These are phyloP conservation scores for Lonchura striata DNA, from an alignment of 2,113 vertebrate genomes.

Conservation along the genomic window DNA sequence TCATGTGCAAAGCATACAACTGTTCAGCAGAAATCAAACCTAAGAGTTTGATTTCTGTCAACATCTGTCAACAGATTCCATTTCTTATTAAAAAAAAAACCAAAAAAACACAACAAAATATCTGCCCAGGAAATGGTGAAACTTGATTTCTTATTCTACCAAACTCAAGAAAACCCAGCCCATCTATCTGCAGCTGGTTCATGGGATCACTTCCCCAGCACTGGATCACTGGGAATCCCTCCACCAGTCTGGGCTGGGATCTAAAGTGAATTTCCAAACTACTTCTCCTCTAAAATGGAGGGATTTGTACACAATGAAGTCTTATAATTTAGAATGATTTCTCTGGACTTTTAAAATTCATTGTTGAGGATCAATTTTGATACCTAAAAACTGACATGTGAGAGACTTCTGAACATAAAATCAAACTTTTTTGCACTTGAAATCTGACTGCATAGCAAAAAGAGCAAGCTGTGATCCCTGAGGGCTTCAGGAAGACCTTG, in stretches of 20 bases:
- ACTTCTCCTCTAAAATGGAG: not conserved
- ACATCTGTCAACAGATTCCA: not conserved
- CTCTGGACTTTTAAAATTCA: not conserved
- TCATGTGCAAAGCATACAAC: no score
- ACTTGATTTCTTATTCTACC: not conserved
- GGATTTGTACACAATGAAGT: not conserved
- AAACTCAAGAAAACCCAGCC: not conserved
- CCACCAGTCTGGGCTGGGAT: not conserved
- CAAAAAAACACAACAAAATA: no score
- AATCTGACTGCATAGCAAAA: not conserved
- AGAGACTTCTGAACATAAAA: not conserved
- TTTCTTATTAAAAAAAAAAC: not conserved
- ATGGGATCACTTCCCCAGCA: rapidly evolving
- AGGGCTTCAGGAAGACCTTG: not conserved
- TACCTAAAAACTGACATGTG: not conserved
- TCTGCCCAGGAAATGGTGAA: not conserved
- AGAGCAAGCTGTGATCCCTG: not conserved
- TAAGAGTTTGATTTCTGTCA: not conserved
- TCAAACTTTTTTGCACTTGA: not conserved
- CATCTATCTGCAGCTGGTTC: not conserved
- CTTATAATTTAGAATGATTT: not conserved
- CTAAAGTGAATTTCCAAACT: no score
- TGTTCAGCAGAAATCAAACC: not conserved
- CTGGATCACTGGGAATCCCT: not conserved
- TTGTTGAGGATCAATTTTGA: not conserved